These are phyloP conservation scores for Rutpela maculata DNA, from an alignment of 2,888 invertebrate species.

Conservation along the genomic window DNA sequence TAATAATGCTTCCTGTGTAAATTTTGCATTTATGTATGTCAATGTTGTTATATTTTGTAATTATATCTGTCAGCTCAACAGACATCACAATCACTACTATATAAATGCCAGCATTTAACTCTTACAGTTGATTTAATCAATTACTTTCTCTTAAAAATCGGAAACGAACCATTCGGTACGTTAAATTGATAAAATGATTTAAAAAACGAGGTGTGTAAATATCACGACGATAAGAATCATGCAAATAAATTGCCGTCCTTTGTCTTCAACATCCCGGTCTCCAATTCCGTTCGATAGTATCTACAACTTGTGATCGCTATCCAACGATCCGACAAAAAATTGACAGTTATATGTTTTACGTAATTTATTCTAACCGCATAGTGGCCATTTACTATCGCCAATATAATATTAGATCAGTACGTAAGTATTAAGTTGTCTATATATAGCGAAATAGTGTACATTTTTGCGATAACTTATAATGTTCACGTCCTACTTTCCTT, in stretches of 20 bases:
- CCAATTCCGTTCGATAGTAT: neutral
- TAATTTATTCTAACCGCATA: slow-evolving; percentile 18
- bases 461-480: slow-evolving; percentile 4
- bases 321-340: neutral
- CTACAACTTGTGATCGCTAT: neutral
- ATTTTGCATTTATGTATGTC: too few relatives aligned
- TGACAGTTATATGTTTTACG: slow-evolving; percentile 3
- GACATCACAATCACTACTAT: too few relatives aligned
- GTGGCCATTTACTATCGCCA: neutral
- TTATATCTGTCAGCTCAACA: too few relatives aligned
- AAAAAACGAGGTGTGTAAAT: slow-evolving; percentile 12
- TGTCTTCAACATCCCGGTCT: slow-evolving; percentile 1
- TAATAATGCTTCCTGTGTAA: too few relatives aligned
- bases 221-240: neutral
- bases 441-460: slow-evolving; percentile 27
- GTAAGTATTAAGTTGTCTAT: slow-evolving; percentile 26
- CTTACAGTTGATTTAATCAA: neutral
- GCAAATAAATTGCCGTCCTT: neutral
- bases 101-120: too few relatives aligned
- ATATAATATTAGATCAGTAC: slow-evolving; percentile 16
- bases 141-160: slow-evolving; percentile 1
- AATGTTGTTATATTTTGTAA: too few relatives aligned
- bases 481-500: slow-evolving; percentile 28
- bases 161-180: neutral
- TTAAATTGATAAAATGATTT: neutral